Evolutionary conservation across 2,797 vertebrate genomes (phyloP).

Genomic region (Alosa sapidissima): DNA sequence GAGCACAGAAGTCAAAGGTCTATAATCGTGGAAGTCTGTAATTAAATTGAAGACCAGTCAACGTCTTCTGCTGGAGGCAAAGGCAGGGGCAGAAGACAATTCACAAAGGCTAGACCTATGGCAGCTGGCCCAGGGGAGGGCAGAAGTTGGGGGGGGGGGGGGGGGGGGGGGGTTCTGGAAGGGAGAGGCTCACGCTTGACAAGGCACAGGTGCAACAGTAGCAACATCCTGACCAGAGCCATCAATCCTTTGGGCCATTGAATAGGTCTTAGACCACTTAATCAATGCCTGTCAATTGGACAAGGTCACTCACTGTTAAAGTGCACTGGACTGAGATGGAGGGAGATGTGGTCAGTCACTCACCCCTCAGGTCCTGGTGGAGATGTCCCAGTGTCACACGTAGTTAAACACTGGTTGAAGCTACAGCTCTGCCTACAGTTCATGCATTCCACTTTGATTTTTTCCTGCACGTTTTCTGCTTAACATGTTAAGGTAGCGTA

Average conservation of each 20-base stretch:
- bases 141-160: background rate
- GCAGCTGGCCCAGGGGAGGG: slow-evolving; percentile 34
- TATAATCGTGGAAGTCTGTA: slow-evolving; percentile 42
- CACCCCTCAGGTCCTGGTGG: background rate
- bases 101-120: slow-evolving; percentile 19
- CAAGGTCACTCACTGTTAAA: slow-evolving; percentile 53
- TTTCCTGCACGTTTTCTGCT: background rate
- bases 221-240: slow-evolving; percentile 48
- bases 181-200: slow-evolving; percentile 45
- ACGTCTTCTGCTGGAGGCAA: slow-evolving; percentile 7
- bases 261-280: slow-evolving; percentile 59
- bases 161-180: background rate
- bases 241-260: slow-evolving; percentile 59
- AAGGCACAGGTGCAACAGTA: slow-evolving; percentile 56
- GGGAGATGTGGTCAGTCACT: slow-evolving; percentile 16
- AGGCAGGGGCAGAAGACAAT: background rate
- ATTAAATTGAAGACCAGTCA: slow-evolving; percentile 46
- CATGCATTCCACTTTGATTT: background rate
- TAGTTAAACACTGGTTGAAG: background rate
- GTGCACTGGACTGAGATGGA: slow-evolving; percentile 46
- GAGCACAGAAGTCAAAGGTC: slow-evolving; percentile 12
- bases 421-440: background rate
- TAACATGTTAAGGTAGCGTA: background rate
- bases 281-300: slow-evolving; percentile 61
- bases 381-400: background rate